These are phyloP conservation scores for Gadus macrocephalus DNA, from an alignment of 2,113 vertebrate species.

Conservation along the genomic window DNA sequence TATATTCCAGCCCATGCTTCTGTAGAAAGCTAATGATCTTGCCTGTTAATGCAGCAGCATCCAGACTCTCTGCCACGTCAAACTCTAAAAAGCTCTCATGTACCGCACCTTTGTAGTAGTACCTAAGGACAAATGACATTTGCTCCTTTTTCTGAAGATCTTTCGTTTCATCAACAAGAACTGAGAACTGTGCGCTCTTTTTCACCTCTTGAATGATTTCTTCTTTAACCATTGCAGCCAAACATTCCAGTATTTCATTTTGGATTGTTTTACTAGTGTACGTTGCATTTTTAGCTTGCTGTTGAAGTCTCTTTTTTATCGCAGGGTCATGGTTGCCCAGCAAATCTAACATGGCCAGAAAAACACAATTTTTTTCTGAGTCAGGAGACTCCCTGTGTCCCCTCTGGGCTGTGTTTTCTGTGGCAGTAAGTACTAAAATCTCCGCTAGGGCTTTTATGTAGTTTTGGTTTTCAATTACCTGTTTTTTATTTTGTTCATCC, in stretches of 20 bases:
- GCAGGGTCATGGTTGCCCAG: conserved; percentile 1
- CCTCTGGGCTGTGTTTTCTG: no score
- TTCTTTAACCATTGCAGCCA: conserved; percentile 2
- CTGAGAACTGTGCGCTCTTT: background rate
- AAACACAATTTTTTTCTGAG: conserved; percentile 1
- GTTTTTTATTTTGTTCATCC: no score
- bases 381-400: no score
- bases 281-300: conserved; percentile 1
- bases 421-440: no score
- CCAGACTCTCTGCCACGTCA: no score
- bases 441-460: no score
- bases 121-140: conserved; percentile 14
- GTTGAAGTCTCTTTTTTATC: conserved; percentile 3
- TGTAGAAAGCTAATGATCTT: conserved; percentile 13
- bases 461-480: no score
- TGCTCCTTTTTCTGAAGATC: conserved; percentile 19
- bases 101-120: conserved; percentile 10
- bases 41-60: background rate
- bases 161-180: conserved; percentile 17
- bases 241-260: conserved; percentile 10
- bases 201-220: conserved; percentile 15
- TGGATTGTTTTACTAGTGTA: conserved; percentile 10
- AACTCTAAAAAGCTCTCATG: background rate
- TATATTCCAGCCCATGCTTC: conserved; percentile 21
- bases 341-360: conserved; percentile 2